These are phyloP conservation scores for Phyllostomus discolor DNA, from an alignment of 2,113 vertebrate genomes.

Conservation along the genomic window DNA sequence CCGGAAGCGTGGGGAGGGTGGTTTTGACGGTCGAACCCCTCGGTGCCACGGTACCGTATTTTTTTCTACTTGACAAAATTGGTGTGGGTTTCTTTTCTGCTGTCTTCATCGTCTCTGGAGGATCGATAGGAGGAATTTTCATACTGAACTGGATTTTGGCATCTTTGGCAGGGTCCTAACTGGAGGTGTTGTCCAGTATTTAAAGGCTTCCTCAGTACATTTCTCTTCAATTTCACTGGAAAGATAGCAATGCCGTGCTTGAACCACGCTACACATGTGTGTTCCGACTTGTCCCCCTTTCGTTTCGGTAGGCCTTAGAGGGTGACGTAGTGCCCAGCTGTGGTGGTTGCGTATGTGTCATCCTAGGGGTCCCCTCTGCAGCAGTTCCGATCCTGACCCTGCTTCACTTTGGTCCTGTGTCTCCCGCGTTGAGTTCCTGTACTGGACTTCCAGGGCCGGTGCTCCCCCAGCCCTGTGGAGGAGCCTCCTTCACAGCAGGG, in stretches of 20 bases:
- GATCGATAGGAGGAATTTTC: neutral
- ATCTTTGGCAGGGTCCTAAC: neutral
- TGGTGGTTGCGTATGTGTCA: neutral
- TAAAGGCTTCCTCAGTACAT: neutral
- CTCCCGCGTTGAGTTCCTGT: neutral
- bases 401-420: neutral
- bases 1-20: conserved; percentile 2
- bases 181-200: neutral
- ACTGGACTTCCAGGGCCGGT: neutral
- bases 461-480: neutral
- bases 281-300: neutral
- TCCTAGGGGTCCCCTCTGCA: neutral
- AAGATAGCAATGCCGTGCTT: neutral
- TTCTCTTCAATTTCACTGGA: neutral
- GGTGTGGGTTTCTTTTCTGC: neutral
- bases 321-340: neutral
- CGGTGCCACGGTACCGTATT: neutral
- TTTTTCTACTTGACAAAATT: neutral
- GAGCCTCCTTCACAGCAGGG: neutral
- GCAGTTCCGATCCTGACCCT: neutral
- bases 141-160: neutral
- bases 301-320: neutral
- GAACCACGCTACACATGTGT: neutral
- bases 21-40: conserved; percentile 44
- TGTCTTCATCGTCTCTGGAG: neutral